Evolutionary conservation across 2,888 invertebrate species (phyloP).

Genomic region (Empis livida): DNA sequence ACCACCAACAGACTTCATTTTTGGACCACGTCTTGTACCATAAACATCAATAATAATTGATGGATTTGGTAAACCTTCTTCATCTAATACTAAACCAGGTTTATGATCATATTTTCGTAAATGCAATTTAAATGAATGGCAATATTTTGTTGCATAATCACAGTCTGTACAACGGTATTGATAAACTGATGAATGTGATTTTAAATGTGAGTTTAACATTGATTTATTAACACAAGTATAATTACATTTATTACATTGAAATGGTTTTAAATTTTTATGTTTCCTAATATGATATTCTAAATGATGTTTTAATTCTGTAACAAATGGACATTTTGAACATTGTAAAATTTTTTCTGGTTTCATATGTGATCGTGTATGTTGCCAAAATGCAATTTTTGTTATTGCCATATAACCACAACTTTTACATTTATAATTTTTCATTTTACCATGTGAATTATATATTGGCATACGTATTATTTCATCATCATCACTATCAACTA

Average conservation of each 20-base stretch:
- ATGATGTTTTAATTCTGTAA: conserved; percentile 98
- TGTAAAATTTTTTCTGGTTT: conserved; percentile 81
- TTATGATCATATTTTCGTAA: conserved; percentile 82
- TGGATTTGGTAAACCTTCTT: conserved; percentile 81
- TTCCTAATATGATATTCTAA: conserved; percentile 93
- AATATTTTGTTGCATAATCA: conserved; percentile 94
- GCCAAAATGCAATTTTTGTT: conserved; percentile 89
- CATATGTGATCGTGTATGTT: conserved; percentile 81
- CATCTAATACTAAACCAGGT: conserved; percentile 79
- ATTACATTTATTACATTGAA: conserved; percentile 78
- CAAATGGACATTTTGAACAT: conserved; percentile 90
- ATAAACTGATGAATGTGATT: conserved; percentile 86
- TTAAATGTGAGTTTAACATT: conserved; percentile 96
- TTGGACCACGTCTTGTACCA: conserved; percentile 78
- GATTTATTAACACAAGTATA: conserved; percentile 96
- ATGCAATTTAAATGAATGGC: conserved; percentile 92
- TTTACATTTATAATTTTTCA: conserved; percentile 85
- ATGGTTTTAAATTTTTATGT: conserved; percentile 91
- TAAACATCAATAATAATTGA: conserved; percentile 81
- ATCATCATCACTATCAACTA: conserved; percentile 29
- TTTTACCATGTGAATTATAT: conserved; percentile 52
- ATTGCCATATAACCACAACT: conserved; percentile 75
- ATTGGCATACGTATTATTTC: conserved; percentile 40
- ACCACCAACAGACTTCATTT: conserved; percentile 38
- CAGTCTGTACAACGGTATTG: conserved; percentile 90